These are phyloP conservation scores for Astreopora myriophthalma DNA, from an alignment of 64 coral and sea anemone genomes.

Conservation along the genomic window DNA sequence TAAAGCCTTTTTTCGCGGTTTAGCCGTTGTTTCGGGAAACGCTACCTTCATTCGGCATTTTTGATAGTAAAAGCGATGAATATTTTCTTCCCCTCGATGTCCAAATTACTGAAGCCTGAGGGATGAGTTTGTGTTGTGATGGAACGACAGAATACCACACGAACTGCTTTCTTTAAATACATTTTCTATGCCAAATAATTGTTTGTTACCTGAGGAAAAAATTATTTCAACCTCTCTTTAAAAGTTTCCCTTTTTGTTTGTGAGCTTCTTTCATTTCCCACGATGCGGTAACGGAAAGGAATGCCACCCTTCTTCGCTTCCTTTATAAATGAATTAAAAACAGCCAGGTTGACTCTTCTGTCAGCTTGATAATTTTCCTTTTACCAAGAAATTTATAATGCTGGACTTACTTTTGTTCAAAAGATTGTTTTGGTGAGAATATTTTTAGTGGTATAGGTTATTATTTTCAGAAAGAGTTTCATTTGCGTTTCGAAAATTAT, in stretches of 20 bases:
- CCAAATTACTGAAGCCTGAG: too few relatives aligned
- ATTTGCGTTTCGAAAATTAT: too few relatives aligned
- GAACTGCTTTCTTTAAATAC: background rate
- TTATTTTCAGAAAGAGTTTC: too few relatives aligned
- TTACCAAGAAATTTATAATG: too few relatives aligned
- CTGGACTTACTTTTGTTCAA: too few relatives aligned
- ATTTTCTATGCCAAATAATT: background rate
- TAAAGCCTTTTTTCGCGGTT: conserved; percentile 38
- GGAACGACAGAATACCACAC: background rate
- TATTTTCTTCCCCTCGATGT: too few relatives aligned
- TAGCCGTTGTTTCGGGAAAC: background rate
- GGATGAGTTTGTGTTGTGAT: too few relatives aligned
- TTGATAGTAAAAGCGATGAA: background rate
- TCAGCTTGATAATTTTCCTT: too few relatives aligned
- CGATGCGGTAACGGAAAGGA: background rate
- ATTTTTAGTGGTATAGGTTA: too few relatives aligned
- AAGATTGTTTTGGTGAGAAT: too few relatives aligned
- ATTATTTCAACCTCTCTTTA: background rate
- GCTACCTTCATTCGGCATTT: background rate
- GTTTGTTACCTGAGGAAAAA: background rate
- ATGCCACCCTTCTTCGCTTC: background rate
- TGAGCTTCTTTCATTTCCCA: background rate
- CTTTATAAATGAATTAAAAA: too few relatives aligned
- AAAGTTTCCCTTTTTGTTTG: background rate
- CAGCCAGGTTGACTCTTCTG: too few relatives aligned